Base-by-base conservation (phyloP, 2,888 invertebrate species). In the Entomobrya proxima region DNA sequence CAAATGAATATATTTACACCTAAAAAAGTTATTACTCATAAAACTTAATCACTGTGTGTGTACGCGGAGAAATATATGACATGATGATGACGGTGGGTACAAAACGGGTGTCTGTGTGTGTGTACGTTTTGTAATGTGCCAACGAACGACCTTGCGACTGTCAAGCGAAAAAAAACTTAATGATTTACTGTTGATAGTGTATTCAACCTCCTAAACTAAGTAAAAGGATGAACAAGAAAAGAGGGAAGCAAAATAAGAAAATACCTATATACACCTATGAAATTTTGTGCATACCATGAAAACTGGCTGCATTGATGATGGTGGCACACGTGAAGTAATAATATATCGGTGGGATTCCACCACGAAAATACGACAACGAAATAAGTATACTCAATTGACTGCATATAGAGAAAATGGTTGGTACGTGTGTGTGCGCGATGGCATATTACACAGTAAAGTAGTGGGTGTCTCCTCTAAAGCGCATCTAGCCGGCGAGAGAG, bases 91-190 rank as follows among this genome's bases (percentile, higher is more conserved):
- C 15, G 58, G 27, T 55, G 55, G 9, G 21, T 55, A 55, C 4
- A 55, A 21, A 27, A 55, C 32, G 40, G 15, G 67, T 37, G 35
- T 1, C 6, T 7, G 9, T 44, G 67, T 4, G 35, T 64, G 47
- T 72, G 44, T 37, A 32, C 37, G 30, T 67, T n/a, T n/a, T n/a
- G n/a, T n/a, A n/a, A 67, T 24, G 77, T 85, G 84, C 72, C 78
- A 85, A 78, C 74, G 84, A 85, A 85, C 84, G 84, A 85, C 84
- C 84, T 85, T 85, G 84, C 84, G 58, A 67, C 78, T 85, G 84
- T 85, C 84, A 85, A 52, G 27, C 37, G 27, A 21, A 40, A 79
- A 80, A 79, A 69, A 80, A 80, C 69, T 80, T 80, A 80, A 80
- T 80, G 80, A 80, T 80, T 80, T 80, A 79, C 72, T 80, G 80